Conservation (phyloP, 2,888 invertebrate species). For the Catocala fraxini region DNA sequence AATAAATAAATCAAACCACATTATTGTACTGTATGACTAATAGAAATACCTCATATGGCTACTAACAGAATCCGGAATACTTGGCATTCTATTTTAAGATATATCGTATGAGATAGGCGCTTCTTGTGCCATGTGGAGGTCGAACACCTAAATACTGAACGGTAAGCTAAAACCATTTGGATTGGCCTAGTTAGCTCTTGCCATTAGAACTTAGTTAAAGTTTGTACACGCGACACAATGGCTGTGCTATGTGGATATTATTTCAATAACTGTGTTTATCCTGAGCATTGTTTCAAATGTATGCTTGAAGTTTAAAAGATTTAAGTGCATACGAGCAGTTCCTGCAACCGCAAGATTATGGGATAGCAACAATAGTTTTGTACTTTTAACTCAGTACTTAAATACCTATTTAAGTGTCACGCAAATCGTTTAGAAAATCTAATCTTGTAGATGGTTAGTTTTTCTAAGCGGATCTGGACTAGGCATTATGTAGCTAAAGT, state of each 20-base stretch:
- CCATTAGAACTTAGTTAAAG: constrained; percentile 19
- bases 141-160: constrained; percentile 42
- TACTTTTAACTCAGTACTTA: neutral
- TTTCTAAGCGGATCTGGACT: too few species aligned
- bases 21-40: constrained; percentile 50
- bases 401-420: neutral
- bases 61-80: constrained; percentile 51
- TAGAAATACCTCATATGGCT: constrained; percentile 51
- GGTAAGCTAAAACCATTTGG: constrained; percentile 24
- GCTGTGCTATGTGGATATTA: too few species aligned
- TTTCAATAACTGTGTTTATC: neutral
- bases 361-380: neutral
- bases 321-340: too few species aligned
- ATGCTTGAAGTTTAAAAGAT: too few species aligned
- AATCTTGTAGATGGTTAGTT: too few species aligned
- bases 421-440: neutral
- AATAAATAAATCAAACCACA: constrained; percentile 47
- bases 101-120: constrained; percentile 38
- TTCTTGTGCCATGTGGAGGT: constrained; percentile 44
- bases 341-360: too few species aligned
- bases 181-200: constrained; percentile 24
- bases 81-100: constrained; percentile 53
- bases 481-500: too few species aligned
- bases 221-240: constrained; percentile 1
- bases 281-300: neutral